Percentiles rank a stretch among this genome's conserved stretches.
phyloP scores from a whole-genome alignment of 2,113 vertebrate genomes.

The Lepus timidus region DNA sequence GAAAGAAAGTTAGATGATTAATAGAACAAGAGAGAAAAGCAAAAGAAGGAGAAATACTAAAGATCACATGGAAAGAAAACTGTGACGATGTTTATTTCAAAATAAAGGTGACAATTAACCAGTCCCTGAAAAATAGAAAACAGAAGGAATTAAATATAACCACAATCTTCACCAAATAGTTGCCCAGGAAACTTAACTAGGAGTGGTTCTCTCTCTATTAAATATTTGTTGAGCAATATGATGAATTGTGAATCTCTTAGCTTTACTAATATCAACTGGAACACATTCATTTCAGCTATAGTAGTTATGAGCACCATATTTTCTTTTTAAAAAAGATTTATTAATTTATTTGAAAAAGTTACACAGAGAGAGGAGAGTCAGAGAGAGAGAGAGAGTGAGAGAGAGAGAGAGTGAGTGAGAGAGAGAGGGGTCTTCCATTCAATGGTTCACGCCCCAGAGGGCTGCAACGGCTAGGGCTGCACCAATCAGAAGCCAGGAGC shows the following conservation, averaged over 20 bases:
- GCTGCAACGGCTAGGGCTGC: too few species aligned
- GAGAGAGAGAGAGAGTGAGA: too few species aligned
- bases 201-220: neutral
- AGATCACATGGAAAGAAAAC: neutral
- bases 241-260: neutral
- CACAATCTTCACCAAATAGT: neutral
- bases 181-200: constrained; percentile 39
- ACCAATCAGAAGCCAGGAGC: too few species aligned
- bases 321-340: neutral
- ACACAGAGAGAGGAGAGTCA: too few species aligned
- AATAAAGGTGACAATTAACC: neutral
- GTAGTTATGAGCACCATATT: neutral
- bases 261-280: neutral
- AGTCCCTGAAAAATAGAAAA: constrained; percentile 4
- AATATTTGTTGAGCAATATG: neutral
- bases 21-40: neutral
- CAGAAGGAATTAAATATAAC: neutral
- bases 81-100: neutral
- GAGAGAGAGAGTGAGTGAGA: too few species aligned
- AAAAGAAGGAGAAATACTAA: neutral
- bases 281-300: neutral
- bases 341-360: too few species aligned
- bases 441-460: too few species aligned
- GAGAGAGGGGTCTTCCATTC: too few species aligned
- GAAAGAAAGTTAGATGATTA: constrained; percentile 37